Base-by-base conservation (phyloP, 1,140 invertebrate genomes). In the Whitmania pigra region DNA sequence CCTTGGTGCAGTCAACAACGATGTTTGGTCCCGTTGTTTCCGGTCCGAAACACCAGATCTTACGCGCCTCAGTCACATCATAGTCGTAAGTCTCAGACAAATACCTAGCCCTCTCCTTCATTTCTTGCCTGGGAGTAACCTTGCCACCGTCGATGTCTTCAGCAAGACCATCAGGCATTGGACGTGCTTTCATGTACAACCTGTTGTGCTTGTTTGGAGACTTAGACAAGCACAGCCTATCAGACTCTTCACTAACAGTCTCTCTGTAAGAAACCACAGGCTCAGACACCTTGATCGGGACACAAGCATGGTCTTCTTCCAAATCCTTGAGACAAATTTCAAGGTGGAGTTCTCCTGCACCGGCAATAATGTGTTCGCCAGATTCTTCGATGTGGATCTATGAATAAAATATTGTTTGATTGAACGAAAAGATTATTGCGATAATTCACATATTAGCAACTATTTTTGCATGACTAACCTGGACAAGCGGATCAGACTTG, bases 181-280 rank as follows among this genome's bases (percentile, higher is more conserved):
- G 94, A 67, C 85, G 82, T 72, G 94, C 93, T 83, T 89, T 97
- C 93, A 97, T 96, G 86, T 93, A 97, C 72, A 99, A 85, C 86
- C 96, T 89, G 84, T 99, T 99, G 86, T 99, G 97, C 85, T 99
- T 99, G 86, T 99, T 99, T 75, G 96, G 95, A 0, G 96, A 99
- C 86, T 99, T 99, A 40, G 94, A 96, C 76, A 99, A 84, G 84
- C 96, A 99, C 87, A 90, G 92, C 76, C 93, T 89, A 81, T 90
- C 87, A n/a, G 94, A 98, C 84, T 94, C 91, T 77, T 93, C 91
- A 15, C 85, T 86, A 22, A 99, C 95, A 17, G 95, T 98, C 87
- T 99, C 96, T 85, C 82, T 89, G 85, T 99, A 99, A 0, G 96
- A 97, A 75, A 99, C 97, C 76, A 99, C 95, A 11, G 97, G 96